phyloP scores from a whole-genome alignment of 2,888 invertebrate genomes.

The Pilophorus perplexus region DNA sequence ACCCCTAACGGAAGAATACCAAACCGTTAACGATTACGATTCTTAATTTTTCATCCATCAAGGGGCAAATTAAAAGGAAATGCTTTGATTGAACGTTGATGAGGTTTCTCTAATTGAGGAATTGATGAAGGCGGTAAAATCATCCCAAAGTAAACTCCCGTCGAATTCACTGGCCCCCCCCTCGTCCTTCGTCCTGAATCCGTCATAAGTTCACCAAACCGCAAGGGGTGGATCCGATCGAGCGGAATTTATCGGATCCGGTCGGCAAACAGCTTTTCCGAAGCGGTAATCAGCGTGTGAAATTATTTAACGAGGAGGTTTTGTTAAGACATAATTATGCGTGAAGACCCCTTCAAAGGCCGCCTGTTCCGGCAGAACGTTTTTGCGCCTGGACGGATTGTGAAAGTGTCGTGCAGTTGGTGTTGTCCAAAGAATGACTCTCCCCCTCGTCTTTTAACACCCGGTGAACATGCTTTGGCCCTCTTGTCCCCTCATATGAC shows the following conservation, averaged over 20 bases:
- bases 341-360: slow-evolving; percentile 30
- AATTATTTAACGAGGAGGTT: slow-evolving; percentile 34
- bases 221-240: not conserved
- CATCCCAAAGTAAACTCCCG: no score
- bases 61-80: no score
- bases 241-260: slow-evolving; percentile 25
- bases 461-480: not conserved
- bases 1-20: no score
- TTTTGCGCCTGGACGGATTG: slow-evolving; percentile 4
- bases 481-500: no score
- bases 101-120: no score
- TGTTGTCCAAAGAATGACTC: not conserved
- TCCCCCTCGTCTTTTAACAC: not conserved
- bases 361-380: not conserved
- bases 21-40: no score
- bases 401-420: slow-evolving; percentile 6
- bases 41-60: no score
- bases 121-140: no score
- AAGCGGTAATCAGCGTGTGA: slow-evolving; percentile 24
- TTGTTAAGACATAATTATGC: slow-evolving; percentile 37
- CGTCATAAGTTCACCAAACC: not conserved
- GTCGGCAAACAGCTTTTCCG: slow-evolving; percentile 12
- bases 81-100: no score
- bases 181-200: no score
- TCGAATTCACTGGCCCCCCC: no score